Evolutionary conservation across 2,888 invertebrate genomes (phyloP), one percentile per base, ranked within the genome.

Genomic region (Amphipyra berbera): DNA sequence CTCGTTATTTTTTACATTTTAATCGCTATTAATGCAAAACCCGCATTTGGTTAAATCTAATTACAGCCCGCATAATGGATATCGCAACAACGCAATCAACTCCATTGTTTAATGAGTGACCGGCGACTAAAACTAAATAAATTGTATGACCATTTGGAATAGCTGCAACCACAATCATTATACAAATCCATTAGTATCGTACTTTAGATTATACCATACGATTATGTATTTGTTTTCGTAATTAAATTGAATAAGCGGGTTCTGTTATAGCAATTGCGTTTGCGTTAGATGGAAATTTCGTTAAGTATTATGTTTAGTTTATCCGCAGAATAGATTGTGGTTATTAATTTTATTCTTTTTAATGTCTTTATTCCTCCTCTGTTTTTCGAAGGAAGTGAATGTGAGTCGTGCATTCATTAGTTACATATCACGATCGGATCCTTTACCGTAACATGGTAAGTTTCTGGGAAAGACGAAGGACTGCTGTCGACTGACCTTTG

Each of bases 21-120:
- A 81, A 78, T 84, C 68, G 73, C 85, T 84, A 88, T 89, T 89
- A 90, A 90, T 88, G 89, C 85, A 86, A 88, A 90, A 83, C 93
- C 93, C 93, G 92, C 92, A 94, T 94, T 93, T 88, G 90, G 90
- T 90, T 91, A 90, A 92, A 90, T 92, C 88, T 94, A 94, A 93
- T 94, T 94, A 92, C 88, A 67, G 83, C 93, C 93, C 92, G 92
- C 88, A 94, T 93, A 91, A 91, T 93, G 88, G 88, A 86, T 91
- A 92, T 91, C 88, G 89, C 88, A 88, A 87, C 88, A 84, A 86
- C 87, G 92, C 90, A 93, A 93, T 93, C 91, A 91, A 88, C 90
- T 86, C 86, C 84, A 91, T 92, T 93, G 93, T 92, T 93, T 91
- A 93, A 92, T 91, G 90, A 92, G 86, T 91, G 91, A 90, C 88